Conservation (phyloP, 2,888 invertebrate species). For the Pheosia gnoma region DNA sequence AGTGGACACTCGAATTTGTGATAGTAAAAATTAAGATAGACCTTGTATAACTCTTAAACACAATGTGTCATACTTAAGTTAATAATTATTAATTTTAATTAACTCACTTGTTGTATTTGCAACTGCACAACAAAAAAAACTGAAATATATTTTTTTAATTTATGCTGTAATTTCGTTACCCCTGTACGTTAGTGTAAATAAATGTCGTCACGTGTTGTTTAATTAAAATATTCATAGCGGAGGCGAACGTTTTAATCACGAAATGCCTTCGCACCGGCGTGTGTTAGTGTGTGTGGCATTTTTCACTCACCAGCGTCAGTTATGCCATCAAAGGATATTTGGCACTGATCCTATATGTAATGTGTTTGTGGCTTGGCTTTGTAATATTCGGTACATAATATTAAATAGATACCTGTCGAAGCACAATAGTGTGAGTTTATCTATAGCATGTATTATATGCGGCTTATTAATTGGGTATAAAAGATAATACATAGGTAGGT, state of each 20-base stretch:
- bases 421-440: neutral
- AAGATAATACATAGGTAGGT: too few relatives aligned
- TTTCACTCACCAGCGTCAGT: slow-evolving; percentile 53
- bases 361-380: slow-evolving; percentile 21
- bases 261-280: slow-evolving; percentile 57
- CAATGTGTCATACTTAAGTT: neutral
- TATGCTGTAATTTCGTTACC: neutral
- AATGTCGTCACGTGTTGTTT: slow-evolving; percentile 31
- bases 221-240: slow-evolving; percentile 53
- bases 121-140: neutral
- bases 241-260: slow-evolving; percentile 68
- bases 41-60: too few relatives aligned
- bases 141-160: neutral
- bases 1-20: too few relatives aligned
- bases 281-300: slow-evolving; percentile 54
- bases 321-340: slow-evolving; percentile 58
- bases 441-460: too few relatives aligned
- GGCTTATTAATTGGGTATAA: too few relatives aligned
- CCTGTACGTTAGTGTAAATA: slow-evolving; percentile 9
- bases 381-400: slow-evolving; percentile 8
- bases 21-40: too few relatives aligned
- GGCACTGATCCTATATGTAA: slow-evolving; percentile 27
- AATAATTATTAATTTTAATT: neutral
- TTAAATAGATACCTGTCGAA: neutral
- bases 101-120: neutral